Conservation (phyloP, 2,797 vertebrate species). For the Picus viridis region DNA sequence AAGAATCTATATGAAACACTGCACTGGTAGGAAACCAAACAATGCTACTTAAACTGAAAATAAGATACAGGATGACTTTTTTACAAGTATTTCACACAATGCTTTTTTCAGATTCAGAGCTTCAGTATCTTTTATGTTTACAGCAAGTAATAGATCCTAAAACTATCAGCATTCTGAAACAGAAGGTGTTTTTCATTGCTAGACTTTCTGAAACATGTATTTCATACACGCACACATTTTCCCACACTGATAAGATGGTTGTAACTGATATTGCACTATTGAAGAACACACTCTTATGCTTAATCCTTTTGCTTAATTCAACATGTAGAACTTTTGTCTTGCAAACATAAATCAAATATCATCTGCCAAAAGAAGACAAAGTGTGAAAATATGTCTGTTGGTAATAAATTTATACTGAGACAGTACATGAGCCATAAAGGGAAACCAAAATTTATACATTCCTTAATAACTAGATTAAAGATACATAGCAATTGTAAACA, state of each 20-base stretch:
- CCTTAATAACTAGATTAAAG: not conserved
- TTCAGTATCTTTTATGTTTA: not conserved
- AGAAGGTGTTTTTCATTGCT: not conserved
- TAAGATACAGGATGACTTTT: not conserved
- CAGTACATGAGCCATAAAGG: not conserved
- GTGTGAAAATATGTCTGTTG: not conserved
- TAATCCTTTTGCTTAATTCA: not conserved
- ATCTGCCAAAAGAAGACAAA: not conserved
- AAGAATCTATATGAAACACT: not conserved
- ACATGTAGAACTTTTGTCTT: not conserved
- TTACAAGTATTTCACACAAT: not conserved
- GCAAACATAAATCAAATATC: not conserved
- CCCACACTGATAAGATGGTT: not conserved
- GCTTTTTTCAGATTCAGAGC: not conserved
- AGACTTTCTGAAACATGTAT: not conserved
- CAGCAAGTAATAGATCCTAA: not conserved
- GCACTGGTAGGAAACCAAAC: not conserved
- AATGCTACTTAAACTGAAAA: not conserved
- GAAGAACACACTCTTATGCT: not conserved
- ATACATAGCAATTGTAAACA: not conserved
- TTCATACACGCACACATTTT: not conserved
- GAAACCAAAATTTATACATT: not conserved
- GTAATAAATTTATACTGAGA: not conserved
- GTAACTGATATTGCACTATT: not conserved
- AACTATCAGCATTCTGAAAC: not conserved